Conservation (phyloP, 35 echinoderm and acorn worm genomes). For the Amphiura filiformis region DNA sequence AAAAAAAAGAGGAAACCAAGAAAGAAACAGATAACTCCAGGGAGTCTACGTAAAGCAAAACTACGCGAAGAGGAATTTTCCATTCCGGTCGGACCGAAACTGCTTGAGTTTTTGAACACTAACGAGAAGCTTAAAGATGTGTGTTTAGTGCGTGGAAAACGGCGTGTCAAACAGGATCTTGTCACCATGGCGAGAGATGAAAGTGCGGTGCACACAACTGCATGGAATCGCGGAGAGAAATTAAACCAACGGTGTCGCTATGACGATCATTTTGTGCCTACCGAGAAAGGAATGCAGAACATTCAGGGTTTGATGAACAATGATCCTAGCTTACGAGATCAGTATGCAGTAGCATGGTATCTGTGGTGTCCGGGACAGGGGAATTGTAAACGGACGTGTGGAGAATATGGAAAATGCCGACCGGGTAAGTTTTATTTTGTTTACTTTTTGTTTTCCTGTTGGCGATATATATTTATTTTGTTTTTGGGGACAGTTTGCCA, state of each 20-base stretch:
- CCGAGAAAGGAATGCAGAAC: slow-evolving; percentile 33
- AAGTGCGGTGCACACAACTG: neutral
- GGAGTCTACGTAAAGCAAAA: no score
- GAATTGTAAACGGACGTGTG: slow-evolving; percentile 58
- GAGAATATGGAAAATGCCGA: slow-evolving; percentile 47
- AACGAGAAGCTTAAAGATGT: slow-evolving; percentile 26
- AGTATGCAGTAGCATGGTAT: slow-evolving; percentile 73
- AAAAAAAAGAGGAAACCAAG: slow-evolving; percentile 24
- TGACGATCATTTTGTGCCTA: slow-evolving; percentile 62
- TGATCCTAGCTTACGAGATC: neutral
- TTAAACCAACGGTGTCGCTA: slow-evolving; percentile 55
- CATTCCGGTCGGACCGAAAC: slow-evolving; percentile 30
- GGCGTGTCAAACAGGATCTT: slow-evolving; percentile 54
- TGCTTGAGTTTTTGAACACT: slow-evolving; percentile 33
- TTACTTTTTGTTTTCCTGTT: neutral
- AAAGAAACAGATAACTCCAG: neutral
- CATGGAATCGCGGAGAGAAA: slow-evolving; percentile 40
- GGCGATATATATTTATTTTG: neutral
- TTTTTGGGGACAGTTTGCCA: no score
- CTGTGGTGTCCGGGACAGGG: slow-evolving; percentile 72
- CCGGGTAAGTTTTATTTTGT: slow-evolving; percentile 34
- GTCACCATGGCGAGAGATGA: slow-evolving; percentile 45
- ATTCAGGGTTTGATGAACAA: slow-evolving; percentile 20
- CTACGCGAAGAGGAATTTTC: neutral
- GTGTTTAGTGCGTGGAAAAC: slow-evolving; percentile 46